These are phyloP conservation scores for Burhinus bistriatus DNA, from an alignment of 2,113 vertebrate species.

Conservation along the genomic window DNA sequence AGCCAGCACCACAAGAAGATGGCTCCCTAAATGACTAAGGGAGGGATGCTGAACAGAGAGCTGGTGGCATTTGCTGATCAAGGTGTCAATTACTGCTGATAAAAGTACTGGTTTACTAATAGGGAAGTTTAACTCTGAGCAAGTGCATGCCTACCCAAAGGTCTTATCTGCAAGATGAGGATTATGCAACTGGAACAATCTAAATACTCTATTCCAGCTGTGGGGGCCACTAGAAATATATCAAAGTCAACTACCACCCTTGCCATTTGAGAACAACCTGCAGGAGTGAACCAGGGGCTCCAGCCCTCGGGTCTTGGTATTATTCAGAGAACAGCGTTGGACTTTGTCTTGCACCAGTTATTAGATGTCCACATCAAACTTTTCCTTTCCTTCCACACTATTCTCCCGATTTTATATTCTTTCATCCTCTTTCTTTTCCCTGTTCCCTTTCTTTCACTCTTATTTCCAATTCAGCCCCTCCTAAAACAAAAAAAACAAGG, in stretches of 20 bases:
- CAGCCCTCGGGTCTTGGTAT: neutral
- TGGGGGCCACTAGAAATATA: neutral
- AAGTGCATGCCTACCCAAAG: neutral
- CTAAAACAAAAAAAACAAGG: neutral
- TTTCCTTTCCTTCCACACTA: neutral
- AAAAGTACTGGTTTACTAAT: neutral
- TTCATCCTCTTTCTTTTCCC: neutral
- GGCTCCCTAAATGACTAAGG: neutral
- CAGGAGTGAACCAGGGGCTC: neutral
- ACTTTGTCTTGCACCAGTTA: neutral
- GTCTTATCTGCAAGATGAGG: neutral
- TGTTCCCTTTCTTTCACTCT: neutral
- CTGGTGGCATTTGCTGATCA: neutral
- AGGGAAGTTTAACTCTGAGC: neutral
- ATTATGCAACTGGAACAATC: neutral
- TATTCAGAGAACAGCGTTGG: rapidly evolving
- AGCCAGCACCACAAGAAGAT: too few species aligned
- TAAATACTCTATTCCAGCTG: neutral
- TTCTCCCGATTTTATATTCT: neutral
- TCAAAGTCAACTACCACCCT: neutral
- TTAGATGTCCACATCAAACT: neutral
- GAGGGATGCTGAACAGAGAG: neutral
- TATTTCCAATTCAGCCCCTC: neutral
- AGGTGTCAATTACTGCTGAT: neutral
- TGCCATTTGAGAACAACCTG: neutral